phyloP scores from a whole-genome alignment of 2,113 vertebrate species.

The Gambusia affinis region DNA sequence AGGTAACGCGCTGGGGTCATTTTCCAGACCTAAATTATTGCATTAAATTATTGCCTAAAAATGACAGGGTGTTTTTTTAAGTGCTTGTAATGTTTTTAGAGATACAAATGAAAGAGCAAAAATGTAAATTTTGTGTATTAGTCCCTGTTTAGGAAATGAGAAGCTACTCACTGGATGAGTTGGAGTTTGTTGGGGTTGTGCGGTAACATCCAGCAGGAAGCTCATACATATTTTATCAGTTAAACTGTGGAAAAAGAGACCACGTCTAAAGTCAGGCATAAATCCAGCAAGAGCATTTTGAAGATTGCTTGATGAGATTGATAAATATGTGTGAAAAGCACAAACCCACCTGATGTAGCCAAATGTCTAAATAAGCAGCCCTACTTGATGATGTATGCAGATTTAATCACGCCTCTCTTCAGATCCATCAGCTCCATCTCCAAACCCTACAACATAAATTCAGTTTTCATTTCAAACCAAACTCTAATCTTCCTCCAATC shows the following conservation, averaged over 20 bases:
- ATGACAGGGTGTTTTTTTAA: too few relatives aligned
- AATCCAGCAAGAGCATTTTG: neutral
- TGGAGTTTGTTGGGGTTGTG: too few relatives aligned
- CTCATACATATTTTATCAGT: too few relatives aligned
- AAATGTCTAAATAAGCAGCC: neutral
- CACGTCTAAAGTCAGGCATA: neutral
- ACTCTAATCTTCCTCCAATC: conserved; percentile 5
- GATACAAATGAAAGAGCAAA: too few relatives aligned
- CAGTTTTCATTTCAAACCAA: conserved; percentile 6
- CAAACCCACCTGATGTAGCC: neutral
- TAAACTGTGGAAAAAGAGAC: neutral
- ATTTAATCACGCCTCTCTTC: neutral
- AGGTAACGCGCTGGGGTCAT: too few relatives aligned
- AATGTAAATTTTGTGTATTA: too few relatives aligned
- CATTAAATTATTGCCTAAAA: too few relatives aligned
- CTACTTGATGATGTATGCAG: neutral
- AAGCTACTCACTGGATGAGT: too few relatives aligned
- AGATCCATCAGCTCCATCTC: neutral
- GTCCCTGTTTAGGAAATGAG: too few relatives aligned
- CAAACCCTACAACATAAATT: neutral
- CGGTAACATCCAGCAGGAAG: too few relatives aligned
- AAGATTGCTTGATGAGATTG: neutral
- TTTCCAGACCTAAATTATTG: too few relatives aligned
- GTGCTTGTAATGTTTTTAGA: too few relatives aligned
- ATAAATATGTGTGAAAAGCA: neutral